Conservation (phyloP, 2,797 vertebrate genomes). For the Enteromius argenteus region DNA sequence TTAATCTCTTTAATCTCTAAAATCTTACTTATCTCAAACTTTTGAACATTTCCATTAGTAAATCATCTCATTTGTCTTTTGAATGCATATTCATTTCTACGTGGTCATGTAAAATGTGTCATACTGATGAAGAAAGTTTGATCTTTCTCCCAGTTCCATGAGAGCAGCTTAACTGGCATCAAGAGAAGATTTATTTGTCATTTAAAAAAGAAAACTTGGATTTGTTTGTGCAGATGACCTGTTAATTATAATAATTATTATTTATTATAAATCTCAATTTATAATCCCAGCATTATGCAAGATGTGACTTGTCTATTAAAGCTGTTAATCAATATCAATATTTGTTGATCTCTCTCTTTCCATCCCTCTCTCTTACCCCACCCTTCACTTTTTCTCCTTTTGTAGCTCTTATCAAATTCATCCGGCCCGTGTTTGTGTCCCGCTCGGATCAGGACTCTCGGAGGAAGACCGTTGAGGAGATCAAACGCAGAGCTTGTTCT, state of each 20-base stretch:
- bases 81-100: not conserved
- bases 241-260: not conserved
- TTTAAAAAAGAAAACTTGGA: not conserved
- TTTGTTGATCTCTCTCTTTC: not conserved
- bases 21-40: not conserved
- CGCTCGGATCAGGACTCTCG: slow-evolving; percentile 95
- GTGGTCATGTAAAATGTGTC: not conserved
- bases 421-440: slow-evolving; percentile 95
- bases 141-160: not conserved
- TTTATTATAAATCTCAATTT: slow-evolving; percentile 2
- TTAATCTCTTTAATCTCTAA: not conserved
- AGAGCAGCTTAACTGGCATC: not conserved
- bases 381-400: slow-evolving; percentile 6
- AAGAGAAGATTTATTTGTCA: not conserved
- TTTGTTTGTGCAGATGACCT: not conserved
- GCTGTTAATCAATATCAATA: not conserved
- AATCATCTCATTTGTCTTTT: not conserved
- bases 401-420: slow-evolving; percentile 93
- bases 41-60: not conserved
- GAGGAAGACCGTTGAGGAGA: slow-evolving; percentile 96
- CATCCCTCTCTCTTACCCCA: not conserved
- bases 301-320: not conserved
- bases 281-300: too few relatives aligned
- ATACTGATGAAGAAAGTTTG: not conserved
- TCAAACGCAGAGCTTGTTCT: slow-evolving; percentile 89